Conservation (phyloP, 2,888 invertebrate species). For the Pocota personata region DNA sequence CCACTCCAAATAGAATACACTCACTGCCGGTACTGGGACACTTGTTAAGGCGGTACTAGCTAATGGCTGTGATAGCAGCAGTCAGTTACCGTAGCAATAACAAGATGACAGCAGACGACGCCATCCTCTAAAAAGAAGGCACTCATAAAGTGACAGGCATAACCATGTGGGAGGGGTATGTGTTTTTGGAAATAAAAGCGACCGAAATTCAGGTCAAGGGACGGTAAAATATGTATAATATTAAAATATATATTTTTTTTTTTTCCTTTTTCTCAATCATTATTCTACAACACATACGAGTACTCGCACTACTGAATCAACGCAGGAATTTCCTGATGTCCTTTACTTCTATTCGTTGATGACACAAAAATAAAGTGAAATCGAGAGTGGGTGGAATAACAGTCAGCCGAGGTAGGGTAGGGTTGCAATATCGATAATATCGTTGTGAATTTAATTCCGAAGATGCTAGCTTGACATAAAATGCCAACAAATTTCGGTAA, state of each 20-base stretch:
- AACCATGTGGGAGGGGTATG: neutral
- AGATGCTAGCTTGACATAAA: neutral
- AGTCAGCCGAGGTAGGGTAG: neutral
- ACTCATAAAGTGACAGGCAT: neutral
- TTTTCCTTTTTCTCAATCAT: neutral
- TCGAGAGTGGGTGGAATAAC: neutral
- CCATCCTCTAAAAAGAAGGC: neutral
- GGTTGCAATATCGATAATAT: neutral
- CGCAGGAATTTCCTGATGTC: neutral
- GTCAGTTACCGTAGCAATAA: neutral
- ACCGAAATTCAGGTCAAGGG: constrained; percentile 20
- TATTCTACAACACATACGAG: neutral
- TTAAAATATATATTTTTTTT: neutral
- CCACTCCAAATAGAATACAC: neutral
- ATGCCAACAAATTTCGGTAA: neutral
- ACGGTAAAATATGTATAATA: neutral
- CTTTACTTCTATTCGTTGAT: neutral
- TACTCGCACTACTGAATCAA: neutral
- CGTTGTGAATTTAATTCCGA: neutral
- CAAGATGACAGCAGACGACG: neutral
- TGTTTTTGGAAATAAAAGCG: neutral
- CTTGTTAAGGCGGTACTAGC: neutral
- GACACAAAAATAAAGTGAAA: neutral
- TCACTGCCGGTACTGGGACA: neutral
- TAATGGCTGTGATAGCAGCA: neutral